These are phyloP conservation scores for Phylloscopus trochiloides DNA, from an alignment of 2,113 vertebrate genomes.

Conservation along the genomic window DNA sequence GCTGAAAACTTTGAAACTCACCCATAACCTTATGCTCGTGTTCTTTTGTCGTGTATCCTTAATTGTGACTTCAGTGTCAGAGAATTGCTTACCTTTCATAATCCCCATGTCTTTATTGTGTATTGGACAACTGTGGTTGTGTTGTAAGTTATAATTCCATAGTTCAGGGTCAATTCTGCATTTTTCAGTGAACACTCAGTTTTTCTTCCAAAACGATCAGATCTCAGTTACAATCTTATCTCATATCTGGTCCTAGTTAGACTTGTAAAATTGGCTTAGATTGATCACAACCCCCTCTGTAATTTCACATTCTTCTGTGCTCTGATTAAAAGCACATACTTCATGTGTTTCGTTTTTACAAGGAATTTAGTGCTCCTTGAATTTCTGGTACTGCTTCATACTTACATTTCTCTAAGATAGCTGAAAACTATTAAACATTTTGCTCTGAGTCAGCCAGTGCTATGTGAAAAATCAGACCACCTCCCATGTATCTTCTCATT, in stretches of 20 bases:
- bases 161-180: not conserved
- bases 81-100: not conserved
- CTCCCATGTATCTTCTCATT: not conserved
- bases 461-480: slow-evolving; percentile 3
- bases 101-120: not conserved
- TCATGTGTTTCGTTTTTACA: slow-evolving; percentile 59
- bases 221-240: slow-evolving; percentile 28
- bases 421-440: slow-evolving; percentile 33
- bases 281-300: slow-evolving; percentile 30
- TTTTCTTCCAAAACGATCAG: not conserved
- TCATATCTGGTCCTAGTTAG: slow-evolving; percentile 47
- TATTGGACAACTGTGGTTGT: not conserved
- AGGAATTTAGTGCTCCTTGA: slow-evolving; percentile 35
- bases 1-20: not conserved
- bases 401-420: not conserved
- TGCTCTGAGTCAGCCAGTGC: not conserved
- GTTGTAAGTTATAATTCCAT: not conserved
- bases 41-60: not conserved
- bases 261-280: slow-evolving; percentile 37
- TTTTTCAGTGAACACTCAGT: not conserved
- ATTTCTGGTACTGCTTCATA: slow-evolving; percentile 28
- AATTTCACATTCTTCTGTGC: slow-evolving; percentile 40
- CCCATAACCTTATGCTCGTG: not conserved
- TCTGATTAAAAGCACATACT: slow-evolving; percentile 57
- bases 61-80: not conserved